phyloP scores from a whole-genome alignment of 2,888 invertebrate genomes.

The Callosobruchus maculatus region DNA sequence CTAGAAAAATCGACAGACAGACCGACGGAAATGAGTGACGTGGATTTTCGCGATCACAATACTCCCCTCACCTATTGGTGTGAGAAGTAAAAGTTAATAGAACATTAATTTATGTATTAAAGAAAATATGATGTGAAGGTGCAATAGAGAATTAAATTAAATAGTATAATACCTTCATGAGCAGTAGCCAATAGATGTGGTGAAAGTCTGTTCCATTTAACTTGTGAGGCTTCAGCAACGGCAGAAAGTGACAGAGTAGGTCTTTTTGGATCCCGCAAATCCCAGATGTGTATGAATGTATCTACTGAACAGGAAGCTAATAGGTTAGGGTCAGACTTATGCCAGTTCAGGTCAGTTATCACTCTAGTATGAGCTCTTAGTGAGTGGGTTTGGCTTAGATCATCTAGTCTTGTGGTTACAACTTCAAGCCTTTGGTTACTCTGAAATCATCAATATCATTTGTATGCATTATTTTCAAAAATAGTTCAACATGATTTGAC shows the following conservation, averaged over 20 bases:
- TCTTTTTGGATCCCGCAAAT: conserved; percentile 78
- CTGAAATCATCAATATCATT: conserved; percentile 49
- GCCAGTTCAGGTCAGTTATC: conserved; percentile 91
- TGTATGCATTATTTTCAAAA: no score
- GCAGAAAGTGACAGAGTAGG: conserved; percentile 83
- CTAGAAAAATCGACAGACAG: no score
- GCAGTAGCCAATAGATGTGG: conserved; percentile 85
- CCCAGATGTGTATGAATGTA: conserved; percentile 92
- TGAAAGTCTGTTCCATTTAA: conserved; percentile 87
- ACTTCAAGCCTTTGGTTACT: conserved; percentile 86
- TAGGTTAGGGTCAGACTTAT: conserved; percentile 69
- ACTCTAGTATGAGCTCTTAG: conserved; percentile 80
- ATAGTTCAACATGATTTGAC: no score
- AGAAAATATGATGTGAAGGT: no score
- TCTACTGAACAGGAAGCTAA: conserved; percentile 91
- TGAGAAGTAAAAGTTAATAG: no score
- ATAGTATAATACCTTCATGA: conserved; percentile 67
- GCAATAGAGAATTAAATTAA: no score
- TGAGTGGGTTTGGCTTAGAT: conserved; percentile 65
- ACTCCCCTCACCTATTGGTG: no score
- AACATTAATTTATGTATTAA: no score
- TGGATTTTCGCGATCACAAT: no score
- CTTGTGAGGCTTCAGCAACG: conserved; percentile 89
- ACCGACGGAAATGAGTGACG: no score
- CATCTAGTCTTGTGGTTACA: conserved; percentile 69